Conservation (phyloP, 2,113 vertebrate genomes). For the Arenaria interpres region DNA sequence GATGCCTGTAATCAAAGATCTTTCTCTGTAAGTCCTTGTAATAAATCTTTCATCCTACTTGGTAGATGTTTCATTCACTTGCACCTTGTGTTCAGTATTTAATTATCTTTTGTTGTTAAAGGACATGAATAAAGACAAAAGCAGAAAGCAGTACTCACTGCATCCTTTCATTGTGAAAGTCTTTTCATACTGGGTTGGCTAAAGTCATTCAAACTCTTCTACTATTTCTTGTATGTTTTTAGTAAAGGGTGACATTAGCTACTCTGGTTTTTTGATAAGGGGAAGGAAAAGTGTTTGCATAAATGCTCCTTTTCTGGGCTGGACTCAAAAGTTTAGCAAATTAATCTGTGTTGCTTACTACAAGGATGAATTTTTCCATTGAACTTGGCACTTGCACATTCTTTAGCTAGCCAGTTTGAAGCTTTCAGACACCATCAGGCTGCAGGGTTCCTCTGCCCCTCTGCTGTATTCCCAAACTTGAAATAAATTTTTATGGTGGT, state of each 20-base stretch:
- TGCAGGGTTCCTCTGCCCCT: background rate
- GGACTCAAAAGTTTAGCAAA: background rate
- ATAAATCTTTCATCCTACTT: conserved; percentile 57
- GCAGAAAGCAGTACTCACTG: background rate
- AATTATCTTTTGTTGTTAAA: conserved; percentile 54
- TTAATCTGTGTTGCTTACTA: background rate
- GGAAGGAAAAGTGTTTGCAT: background rate
- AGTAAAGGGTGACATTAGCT: background rate
- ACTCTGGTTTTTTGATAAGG: background rate
- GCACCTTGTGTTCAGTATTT: conserved; percentile 35
- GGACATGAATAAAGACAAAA: conserved; percentile 34
- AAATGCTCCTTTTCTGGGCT: background rate
- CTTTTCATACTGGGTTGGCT: background rate
- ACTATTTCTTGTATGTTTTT: background rate
- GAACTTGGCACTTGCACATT: background rate
- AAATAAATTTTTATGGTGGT: background rate
- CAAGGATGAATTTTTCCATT: background rate
- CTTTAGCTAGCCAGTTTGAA: background rate
- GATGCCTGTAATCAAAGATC: conserved; percentile 55
- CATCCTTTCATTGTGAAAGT: background rate
- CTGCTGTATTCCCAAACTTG: background rate
- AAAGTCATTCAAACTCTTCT: background rate
- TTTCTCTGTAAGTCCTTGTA: conserved; percentile 15
- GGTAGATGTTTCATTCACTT: conserved; percentile 19
- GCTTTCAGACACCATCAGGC: background rate